Conservation (phyloP, 2,797 vertebrate genomes). For the Tokudaia muenninki region DNA sequence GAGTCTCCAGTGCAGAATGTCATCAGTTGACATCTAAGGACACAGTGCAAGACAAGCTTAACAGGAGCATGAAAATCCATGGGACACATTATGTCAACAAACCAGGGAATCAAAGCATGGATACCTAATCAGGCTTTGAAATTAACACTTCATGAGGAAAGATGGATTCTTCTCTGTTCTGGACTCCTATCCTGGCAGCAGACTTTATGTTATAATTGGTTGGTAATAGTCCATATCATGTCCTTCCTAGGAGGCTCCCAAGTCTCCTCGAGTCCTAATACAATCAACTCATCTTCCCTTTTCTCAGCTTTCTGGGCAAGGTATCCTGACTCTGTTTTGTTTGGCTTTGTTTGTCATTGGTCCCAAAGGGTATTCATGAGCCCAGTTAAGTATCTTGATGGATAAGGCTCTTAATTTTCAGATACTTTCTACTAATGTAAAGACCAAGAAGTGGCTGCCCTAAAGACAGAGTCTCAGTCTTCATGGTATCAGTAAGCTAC, state of each 20-base stretch:
- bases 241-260: conserved; percentile 64
- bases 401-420: conserved; percentile 61
- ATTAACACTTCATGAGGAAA: conserved; percentile 52
- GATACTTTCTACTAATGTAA: conserved; percentile 54
- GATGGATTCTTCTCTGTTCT: conserved; percentile 59
- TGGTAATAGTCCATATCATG: conserved; percentile 72
- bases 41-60: not conserved
- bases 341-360: conserved; percentile 11
- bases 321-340: not conserved
- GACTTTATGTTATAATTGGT: conserved; percentile 72
- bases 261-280: conserved; percentile 53
- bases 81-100: not conserved
- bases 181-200: conserved; percentile 67
- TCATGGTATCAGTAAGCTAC: conserved; percentile 38
- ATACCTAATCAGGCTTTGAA: conserved; percentile 69
- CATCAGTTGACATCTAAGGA: not conserved
- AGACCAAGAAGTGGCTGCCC: conserved; percentile 14
- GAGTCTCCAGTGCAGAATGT: not conserved
- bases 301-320: conserved; percentile 69
- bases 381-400: conserved; percentile 34
- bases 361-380: conserved; percentile 47
- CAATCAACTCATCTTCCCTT: conserved; percentile 65
- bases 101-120: conserved; percentile 63
- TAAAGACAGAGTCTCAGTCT: conserved; percentile 25
- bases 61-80: not conserved